These are phyloP conservation scores for Puffinus mauretanicus DNA, from an alignment of 2,113 vertebrate species.

Conservation along the genomic window DNA sequence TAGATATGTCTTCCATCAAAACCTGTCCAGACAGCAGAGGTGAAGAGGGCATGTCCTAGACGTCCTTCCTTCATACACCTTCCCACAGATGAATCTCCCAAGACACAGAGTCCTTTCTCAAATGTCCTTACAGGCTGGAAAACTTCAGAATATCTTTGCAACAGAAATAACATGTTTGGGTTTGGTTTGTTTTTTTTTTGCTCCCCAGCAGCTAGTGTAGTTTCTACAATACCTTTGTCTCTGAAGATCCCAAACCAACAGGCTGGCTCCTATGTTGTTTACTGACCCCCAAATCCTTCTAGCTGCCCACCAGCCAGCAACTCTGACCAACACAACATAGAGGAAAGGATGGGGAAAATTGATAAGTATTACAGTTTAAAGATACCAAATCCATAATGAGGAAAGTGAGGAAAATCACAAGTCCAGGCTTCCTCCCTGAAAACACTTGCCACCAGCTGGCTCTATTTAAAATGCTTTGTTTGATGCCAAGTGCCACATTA, in stretches of 20 bases:
- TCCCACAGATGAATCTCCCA: neutral
- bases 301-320: neutral
- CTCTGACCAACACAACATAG: neutral
- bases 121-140: neutral
- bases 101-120: neutral
- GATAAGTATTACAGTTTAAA: neutral
- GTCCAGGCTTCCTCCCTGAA: neutral
- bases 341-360: neutral
- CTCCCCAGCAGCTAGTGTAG: neutral
- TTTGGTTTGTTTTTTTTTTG: too few species aligned
- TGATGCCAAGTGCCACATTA: neutral
- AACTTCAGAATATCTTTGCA: neutral
- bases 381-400: neutral
- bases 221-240: neutral
- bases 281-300: neutral
- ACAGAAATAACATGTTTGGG: neutral
- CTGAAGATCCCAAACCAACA: neutral
- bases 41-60: neutral
- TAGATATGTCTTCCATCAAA: neutral
- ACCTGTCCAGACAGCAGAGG: neutral
- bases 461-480: conserved; percentile 3
- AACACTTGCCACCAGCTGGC: neutral
- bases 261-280: neutral
- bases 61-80: neutral
- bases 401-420: conserved; percentile 20